Base-by-base conservation (phyloP, 2,797 vertebrate species). In the Anguilla pacifica region DNA sequence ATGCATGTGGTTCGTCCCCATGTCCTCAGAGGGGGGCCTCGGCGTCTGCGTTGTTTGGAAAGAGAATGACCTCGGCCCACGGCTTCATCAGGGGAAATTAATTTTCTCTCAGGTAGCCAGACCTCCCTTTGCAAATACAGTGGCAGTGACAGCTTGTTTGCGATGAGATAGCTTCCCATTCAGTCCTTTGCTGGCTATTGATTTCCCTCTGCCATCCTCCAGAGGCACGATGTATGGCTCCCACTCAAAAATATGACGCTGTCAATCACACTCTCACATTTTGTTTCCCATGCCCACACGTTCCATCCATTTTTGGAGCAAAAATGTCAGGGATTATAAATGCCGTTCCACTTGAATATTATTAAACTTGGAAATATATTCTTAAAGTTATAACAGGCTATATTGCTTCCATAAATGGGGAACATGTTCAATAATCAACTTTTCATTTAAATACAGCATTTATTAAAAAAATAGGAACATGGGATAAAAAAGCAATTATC, bases 11-110 rank as follows among this genome's bases (percentile, higher is more conserved):
- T 55, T 43, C 28, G 13, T 55, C 70, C 59, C 9, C n/a, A n/a
- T 86, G 61, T 28, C 49, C 3, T 53, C 28, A 39, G 43, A 31
- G 57, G 51, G 74, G 64, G n/a, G 51, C 64, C 28, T 5, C 85
- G 25, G 39, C 46, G 22, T 39, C 39, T 11, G 6, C 22, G 7
- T 72, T 59, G 35, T 79, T 46, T 79, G 28, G 57, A 46, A 83
- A 31, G 72, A 72, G 31, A 57, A 53, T 86, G 87, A 88, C 87
- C 84, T 88, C 39, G 81, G 72, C 84, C 43, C 28, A 19, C 13
- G n/a, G 43, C 87, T 64, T 64, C 31, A 86, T 57, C 35, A 77
- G n/a, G 46, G 87, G 74, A 86, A 88, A 88, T 88, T 31, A 64
- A 88, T 82, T 72, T 86, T 70, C 84, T 88, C 74, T 70, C 85